Evolutionary conservation across 2,113 vertebrate species (phyloP).

Genomic region (Corythaixoides concolor): DNA sequence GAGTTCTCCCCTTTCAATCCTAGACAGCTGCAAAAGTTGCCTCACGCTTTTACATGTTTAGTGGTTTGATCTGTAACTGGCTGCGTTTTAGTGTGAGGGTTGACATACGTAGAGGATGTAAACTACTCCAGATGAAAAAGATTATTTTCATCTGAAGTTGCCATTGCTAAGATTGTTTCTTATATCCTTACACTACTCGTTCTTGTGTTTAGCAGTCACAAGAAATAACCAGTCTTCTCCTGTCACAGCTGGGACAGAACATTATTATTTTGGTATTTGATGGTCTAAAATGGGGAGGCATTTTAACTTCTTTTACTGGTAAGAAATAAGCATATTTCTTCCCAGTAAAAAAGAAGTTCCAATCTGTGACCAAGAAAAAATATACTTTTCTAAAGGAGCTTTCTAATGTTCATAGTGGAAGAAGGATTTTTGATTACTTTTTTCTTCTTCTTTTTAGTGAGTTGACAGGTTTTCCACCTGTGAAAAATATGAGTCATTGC

Average conservation of each 20-base stretch:
- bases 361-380: background rate
- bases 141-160: background rate
- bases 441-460: background rate
- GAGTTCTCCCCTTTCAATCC: background rate
- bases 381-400: background rate
- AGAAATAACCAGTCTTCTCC: background rate
- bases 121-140: background rate
- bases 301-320: background rate
- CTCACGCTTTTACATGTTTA: background rate
- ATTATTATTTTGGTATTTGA: background rate
- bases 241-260: background rate
- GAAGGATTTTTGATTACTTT: background rate
- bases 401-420: background rate
- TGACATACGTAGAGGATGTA: background rate
- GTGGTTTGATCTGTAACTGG: background rate
- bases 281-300: background rate
- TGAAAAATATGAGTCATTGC: constrained; percentile 31
- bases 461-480: constrained; percentile 29
- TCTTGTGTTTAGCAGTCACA: background rate
- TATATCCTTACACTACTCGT: background rate
- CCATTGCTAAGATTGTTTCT: background rate
- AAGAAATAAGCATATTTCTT: background rate
- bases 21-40: background rate
- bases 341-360: background rate
- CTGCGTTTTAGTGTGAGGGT: background rate